phyloP scores from a whole-genome alignment of 2,888 invertebrate genomes.

The Cryptus armator region DNA sequence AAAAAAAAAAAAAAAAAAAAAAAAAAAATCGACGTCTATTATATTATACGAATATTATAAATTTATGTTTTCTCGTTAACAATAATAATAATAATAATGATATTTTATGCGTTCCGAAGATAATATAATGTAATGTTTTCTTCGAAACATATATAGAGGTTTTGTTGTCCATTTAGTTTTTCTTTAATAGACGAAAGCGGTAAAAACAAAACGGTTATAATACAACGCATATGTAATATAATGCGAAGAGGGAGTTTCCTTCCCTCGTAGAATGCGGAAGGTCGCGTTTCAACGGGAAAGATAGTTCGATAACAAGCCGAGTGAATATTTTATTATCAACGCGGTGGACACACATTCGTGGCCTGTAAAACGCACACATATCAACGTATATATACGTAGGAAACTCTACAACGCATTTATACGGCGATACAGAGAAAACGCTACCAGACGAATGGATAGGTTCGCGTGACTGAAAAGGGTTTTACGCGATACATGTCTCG shows the following conservation, averaged over 20 bases:
- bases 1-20: neutral
- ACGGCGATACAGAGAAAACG: constrained; percentile 3
- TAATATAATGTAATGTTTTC: too few species aligned
- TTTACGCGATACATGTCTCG: neutral
- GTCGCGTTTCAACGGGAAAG: constrained; percentile 47
- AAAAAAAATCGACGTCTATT: neutral
- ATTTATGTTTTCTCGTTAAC: too few species aligned
- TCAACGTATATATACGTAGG: neutral
- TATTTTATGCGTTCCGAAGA: too few species aligned
- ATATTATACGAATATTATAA: neutral
- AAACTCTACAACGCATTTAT: neutral
- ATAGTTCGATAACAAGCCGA: constrained; percentile 63
- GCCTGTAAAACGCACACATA: constrained; percentile 25
- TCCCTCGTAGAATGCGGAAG: constrained; percentile 56
- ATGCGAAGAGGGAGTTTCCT: neutral
- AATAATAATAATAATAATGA: too few species aligned
- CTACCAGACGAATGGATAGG: constrained; percentile 1
- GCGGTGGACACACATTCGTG: constrained; percentile 29
- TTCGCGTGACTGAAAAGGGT: constrained; percentile 59
- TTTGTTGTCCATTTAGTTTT: too few species aligned
- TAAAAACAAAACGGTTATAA: neutral
- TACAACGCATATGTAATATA: neutral
- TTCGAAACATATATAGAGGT: too few species aligned
- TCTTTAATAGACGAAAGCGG: too few species aligned
- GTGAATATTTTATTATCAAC: constrained; percentile 61